Evolutionary conservation across 2,797 vertebrate genomes (phyloP), one percentile per base, ranked within the genome.

Genomic region (Rhinella marina): DNA sequence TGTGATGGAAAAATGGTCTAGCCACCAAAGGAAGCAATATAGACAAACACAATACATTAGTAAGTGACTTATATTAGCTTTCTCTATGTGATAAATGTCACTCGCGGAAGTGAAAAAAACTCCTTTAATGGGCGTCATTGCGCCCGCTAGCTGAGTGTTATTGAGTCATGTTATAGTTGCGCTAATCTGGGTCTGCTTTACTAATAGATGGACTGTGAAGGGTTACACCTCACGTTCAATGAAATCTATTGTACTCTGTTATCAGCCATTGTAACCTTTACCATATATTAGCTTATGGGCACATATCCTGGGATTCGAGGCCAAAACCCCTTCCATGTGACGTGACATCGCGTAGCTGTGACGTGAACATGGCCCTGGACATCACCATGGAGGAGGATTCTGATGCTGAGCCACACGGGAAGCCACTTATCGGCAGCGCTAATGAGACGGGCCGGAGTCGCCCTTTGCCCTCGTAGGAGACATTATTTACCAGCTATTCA

Each of bases 401-500:
- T 29, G 16, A 10, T 72, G 6, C 29, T 9, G 62, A n/a, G 62
- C 62, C 62, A 13, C 41, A 81, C 50, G 32, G 32, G 59, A 19
- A 17, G 80, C 32, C n/a, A 23, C n/a, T 82, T 68, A 68, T 82
- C 80, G 52, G 52, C 66, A 48, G 23, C n/a, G 23, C 19, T 59
- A 41, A 79, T 79, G 23, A 25, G 77, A 79, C 21, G 54, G 4
- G 3, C 7, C 8, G 56, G 41, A 32, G 29, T 64, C 21, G 48
- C 62, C n/a, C 62, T n/a, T 66, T 23, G 41, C 52, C 64, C 81
- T 82, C 23, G 23, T 73, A 72, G 81, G 27, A 8, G 48, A 32
- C 27, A 16, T 82, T 70, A 17, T 72, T 73, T 84, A 73, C 82
- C 73, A 19, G 11, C 81, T 17, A 50, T 27, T 48, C n/a, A 41